Evolutionary conservation across 2,888 invertebrate genomes (phyloP).

Genomic region (Orthonychiurus folsomi): DNA sequence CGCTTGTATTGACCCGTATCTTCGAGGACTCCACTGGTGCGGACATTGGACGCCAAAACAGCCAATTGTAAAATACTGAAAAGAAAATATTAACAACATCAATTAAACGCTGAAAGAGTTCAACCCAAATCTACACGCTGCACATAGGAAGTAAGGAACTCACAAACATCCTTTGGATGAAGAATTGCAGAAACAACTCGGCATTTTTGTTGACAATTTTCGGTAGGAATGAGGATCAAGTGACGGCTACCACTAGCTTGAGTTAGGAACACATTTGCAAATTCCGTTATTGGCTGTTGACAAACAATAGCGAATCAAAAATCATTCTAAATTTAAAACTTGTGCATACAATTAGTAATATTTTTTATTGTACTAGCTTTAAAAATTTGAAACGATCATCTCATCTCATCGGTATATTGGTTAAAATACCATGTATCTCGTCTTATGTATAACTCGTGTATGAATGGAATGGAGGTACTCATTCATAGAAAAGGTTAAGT

Average conservation of each 20-base stretch:
- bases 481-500: no score
- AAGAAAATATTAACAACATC: no score
- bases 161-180: conserved; percentile 63
- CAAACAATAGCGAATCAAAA: conserved; percentile 4
- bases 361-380: not conserved
- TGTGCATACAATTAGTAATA: not conserved
- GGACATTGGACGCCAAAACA: conserved; percentile 67
- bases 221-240: conserved; percentile 64
- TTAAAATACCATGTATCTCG: no score
- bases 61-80: conserved; percentile 75
- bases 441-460: no score
- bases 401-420: no score
- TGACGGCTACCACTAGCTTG: conserved; percentile 64
- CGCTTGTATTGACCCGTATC: conserved; percentile 44
- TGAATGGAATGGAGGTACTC: no score
- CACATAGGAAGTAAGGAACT: no score
- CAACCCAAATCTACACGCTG: no score
- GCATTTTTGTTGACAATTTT: conserved; percentile 64
- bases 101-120: no score
- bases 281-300: conserved; percentile 64
- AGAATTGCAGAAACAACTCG: conserved; percentile 61
- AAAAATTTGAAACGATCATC: not conserved
- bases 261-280: conserved; percentile 66
- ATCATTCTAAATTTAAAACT: not conserved
- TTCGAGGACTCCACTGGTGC: conserved; percentile 55